Evolutionary conservation across 2,888 invertebrate species (phyloP), one percentile per base, ranked within the genome.

Genomic region (Oligia latruncula): DNA sequence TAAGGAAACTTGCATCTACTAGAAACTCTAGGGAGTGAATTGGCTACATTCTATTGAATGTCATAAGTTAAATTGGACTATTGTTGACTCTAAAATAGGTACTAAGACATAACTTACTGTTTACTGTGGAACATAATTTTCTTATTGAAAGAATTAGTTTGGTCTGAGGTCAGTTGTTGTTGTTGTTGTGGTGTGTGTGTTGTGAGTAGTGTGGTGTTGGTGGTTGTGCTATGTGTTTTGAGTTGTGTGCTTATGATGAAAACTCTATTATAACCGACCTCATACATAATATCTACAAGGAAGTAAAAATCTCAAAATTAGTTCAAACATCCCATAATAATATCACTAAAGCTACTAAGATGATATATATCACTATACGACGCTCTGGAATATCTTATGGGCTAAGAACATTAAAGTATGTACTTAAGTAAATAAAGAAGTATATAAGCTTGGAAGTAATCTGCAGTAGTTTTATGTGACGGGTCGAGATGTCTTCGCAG

Each of bases 391-490:
- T 35, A 66, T 67, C n/a, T 70, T 71, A 83, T 64, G n/a, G 58
- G n/a, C 11, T 40, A 17, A 46, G 11, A 64, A 67, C 71, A 86
- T 86, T 82, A 87, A 88, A 83, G 78, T 76, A 86, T 79, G 55
- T 5, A 75, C 29, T 29, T 29, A 81, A 83, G 75, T 81, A 78
- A 82, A 87, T 84, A 82, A 75, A 84, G 78, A 60, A 83, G 70
- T 85, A 89, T 75, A 83, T 90, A 91, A 92, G 90, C 87, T 84
- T 81, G 86, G 85, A 79, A 87, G 89, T 92, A 92, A 92, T 92
- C 91, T 89, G 79, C 78, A 87, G 89, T 88, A 90, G 90, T 91
- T 92, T 91, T 90, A 93, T 90, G 90, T 71, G 88, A 88, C 86
- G 87, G 88, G 90, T 91, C 92, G 85, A 84, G 89, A 90, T 90